Percentiles rank a stretch among this genome's conserved stretches.
These are phyloP conservation scores for Adineta ricciae DNA, from an alignment of 2,888 invertebrate genomes.

Conservation along the genomic window DNA sequence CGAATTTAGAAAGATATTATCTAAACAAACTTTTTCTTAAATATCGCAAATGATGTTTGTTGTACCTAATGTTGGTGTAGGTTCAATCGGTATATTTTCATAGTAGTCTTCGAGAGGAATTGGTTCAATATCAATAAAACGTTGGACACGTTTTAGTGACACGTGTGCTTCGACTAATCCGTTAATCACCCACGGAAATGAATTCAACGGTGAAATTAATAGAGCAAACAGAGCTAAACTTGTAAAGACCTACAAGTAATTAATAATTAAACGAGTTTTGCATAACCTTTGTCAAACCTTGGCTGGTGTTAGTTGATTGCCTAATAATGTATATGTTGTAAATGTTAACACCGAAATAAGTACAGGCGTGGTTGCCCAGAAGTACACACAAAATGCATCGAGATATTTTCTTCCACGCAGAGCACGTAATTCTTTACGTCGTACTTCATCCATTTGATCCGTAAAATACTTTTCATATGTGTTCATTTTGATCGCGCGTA, in stretches of 20 bases:
- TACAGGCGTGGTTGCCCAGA: conserved; percentile 96
- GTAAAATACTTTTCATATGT: conserved; percentile 85
- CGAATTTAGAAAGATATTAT: background rate
- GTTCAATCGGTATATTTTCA: background rate
- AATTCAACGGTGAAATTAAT: conserved; percentile 85
- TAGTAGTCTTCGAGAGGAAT: conserved; percentile 3
- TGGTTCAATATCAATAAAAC: conserved; percentile 51
- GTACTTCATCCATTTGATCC: conserved; percentile 54
- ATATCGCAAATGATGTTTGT: too few relatives aligned
- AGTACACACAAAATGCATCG: conserved; percentile 90
- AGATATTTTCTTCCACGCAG: conserved; percentile 79
- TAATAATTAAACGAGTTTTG: background rate
- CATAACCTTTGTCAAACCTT: conserved; percentile 55
- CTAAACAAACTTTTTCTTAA: background rate
- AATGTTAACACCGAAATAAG: conserved; percentile 53
- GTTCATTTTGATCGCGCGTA: conserved; percentile 77
- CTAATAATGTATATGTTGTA: conserved; percentile 55
- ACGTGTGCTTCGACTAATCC: conserved; percentile 91
- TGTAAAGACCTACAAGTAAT: conserved; percentile 63
- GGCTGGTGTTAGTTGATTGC: conserved; percentile 68
- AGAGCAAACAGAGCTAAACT: conserved; percentile 86
- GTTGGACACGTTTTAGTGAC: conserved; percentile 74
- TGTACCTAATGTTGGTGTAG: background rate
- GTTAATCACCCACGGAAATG: conserved; percentile 95
- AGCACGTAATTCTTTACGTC: conserved; percentile 62